Evolutionary conservation across 2,113 vertebrate genomes (phyloP), one percentile per base, ranked within the genome.

Genomic region (Trogon melanurus): DNA sequence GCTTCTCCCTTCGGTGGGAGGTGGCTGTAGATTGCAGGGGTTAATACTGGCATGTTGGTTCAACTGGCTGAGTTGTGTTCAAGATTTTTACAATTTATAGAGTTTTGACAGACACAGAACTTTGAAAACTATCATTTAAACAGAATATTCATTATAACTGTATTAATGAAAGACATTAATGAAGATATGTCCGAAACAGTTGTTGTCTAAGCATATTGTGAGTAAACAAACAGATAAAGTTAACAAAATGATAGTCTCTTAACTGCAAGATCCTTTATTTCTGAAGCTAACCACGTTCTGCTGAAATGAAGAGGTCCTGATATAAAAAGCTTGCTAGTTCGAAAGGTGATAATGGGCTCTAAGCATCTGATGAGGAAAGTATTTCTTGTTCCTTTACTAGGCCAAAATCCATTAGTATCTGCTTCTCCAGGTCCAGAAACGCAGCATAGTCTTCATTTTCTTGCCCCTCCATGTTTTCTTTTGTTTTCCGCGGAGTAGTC

Each of bases 381-480:
- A 12, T 83, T 36, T 97, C 94, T n/a, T 92, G 1, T 58, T 41
- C 69, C 17, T 88, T 88, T 65, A 54, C 16, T 21, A 98, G 58
- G 34, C 97, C 98, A 47, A 98, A 91, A 62, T 45, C 69, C 51
- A 73, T 73, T n/a, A 98, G 95, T 54, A 94, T 30, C 22, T 14
- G 54, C 88, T 97, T 98, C 85, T 99, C 98, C 76, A 98, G 51
- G 5, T 80, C 75, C 64, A 98, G 38, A 83, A 97, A 98, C 12
- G 85, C 75, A 2, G 69, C 50, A 7, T 97, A 98, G 36, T 97
- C 96, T 71, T 94, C 79, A 85, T 85, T 94, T 57, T 95, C 48
- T 56, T 97, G 93, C 11, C 97, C 92, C 5, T 98, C 96, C 6
- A 79, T 61, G 36, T 98, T 94, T 82, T 98, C 97, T 82, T 79